phyloP scores from a whole-genome alignment of 2,888 invertebrate species.

The Conomelus anceps region DNA sequence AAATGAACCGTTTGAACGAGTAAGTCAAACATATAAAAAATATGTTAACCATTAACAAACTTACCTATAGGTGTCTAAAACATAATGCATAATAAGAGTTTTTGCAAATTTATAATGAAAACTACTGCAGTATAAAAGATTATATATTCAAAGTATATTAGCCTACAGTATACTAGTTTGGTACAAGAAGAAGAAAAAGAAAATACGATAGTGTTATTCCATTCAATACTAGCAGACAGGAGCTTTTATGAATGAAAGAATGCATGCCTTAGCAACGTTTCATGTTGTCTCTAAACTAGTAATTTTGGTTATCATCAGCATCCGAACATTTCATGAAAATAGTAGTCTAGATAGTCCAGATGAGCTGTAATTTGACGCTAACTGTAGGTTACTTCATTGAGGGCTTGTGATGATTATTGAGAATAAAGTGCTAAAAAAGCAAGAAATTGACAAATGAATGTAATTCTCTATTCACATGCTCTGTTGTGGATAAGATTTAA shows the following conservation, averaged over 20 bases:
- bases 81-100: too few species aligned
- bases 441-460: not conserved
- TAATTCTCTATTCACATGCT: not conserved
- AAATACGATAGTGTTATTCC: too few species aligned
- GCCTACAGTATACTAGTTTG: too few species aligned
- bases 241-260: not conserved
- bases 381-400: not conserved
- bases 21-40: too few species aligned
- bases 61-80: too few species aligned
- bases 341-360: not conserved
- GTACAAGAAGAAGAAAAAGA: too few species aligned
- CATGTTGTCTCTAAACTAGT: not conserved
- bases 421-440: not conserved
- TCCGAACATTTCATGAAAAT: not conserved
- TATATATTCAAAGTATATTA: too few species aligned
- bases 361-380: not conserved
- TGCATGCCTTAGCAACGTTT: not conserved
- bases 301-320: not conserved
- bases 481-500: not conserved
- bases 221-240: not conserved
- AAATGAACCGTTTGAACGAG: too few species aligned
- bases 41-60: too few species aligned
- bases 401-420: not conserved
- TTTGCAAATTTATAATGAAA: too few species aligned
- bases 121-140: too few species aligned